Evolutionary conservation across 2,797 vertebrate genomes (phyloP).

Genomic region (Lutjanus argentimaculatus): DNA sequence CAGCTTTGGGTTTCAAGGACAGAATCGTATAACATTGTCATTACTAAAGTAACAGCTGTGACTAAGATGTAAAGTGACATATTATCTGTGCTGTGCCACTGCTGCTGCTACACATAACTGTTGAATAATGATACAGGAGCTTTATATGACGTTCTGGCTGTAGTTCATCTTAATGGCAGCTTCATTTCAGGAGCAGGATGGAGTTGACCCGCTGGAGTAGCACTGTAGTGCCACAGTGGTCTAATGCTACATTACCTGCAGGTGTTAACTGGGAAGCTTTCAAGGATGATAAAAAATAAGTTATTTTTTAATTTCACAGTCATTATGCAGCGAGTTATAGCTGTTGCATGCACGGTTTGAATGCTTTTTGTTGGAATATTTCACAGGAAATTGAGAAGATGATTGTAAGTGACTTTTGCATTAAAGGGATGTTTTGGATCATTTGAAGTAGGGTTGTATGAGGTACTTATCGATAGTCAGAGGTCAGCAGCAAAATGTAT

Average conservation of each 20-base stretch:
- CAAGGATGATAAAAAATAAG: background rate
- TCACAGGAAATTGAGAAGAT: slow-evolving; percentile 11
- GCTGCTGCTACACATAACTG: slow-evolving; percentile 60
- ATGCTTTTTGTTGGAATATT: background rate
- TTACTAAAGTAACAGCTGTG: slow-evolving; percentile 76
- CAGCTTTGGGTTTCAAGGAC: slow-evolving; percentile 73
- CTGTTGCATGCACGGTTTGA: background rate
- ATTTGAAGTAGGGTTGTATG: no score
- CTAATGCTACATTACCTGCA: slow-evolving; percentile 25
- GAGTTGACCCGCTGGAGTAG: slow-evolving; percentile 39
- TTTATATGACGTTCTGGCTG: slow-evolving; percentile 59
- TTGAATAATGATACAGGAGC: slow-evolving; percentile 62
- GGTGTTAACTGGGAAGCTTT: slow-evolving; percentile 19
- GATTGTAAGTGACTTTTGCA: slow-evolving; percentile 14
- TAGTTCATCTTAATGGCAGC: slow-evolving; percentile 56
- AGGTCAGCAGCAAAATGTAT: no score
- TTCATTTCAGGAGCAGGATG: slow-evolving; percentile 54
- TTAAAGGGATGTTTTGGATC: no score
- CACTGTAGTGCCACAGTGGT: slow-evolving; percentile 1
- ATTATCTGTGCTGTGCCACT: slow-evolving; percentile 55
- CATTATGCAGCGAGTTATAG: background rate
- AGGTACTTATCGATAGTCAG: no score
- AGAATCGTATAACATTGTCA: slow-evolving; percentile 75
- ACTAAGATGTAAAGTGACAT: slow-evolving; percentile 73
- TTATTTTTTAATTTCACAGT: slow-evolving; percentile 8